Base-by-base conservation (phyloP, 2,113 vertebrate genomes). In the Pollachius pollachius region DNA sequence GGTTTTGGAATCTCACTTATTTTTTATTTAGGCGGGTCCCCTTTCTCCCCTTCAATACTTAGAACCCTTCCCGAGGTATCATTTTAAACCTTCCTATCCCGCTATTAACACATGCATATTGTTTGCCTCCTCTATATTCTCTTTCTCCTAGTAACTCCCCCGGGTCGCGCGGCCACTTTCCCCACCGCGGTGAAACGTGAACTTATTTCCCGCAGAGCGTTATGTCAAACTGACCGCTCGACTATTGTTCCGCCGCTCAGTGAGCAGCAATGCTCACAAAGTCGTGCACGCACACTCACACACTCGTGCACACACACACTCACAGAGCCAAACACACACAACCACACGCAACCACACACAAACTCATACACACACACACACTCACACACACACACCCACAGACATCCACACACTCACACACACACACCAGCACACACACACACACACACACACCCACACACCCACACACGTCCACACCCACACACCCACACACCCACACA, bases 181-280 rank as follows among this genome's bases (percentile, higher is more conserved):
- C n/a, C 13, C 23, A 62, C 67, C 60, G 63, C 65, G 70, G 19
- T 65, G 52, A 59, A 80, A 74, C 67, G 37, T 70, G 2, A 62
- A 57, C 41, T 52, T 77, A 48, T 62, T 48, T 59, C 19, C 41
- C 30, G 27, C 52, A 74, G 19, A 62, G 52, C 69, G 18, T 27
- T 12, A 8, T 70, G 67, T 73, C 21, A 65, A 5, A 15, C 17
- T 63, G 27, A 23, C 4, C 2, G 58, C 64, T 60, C 15, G 72
- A 16, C 64, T 37, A 4, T 65, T 76, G 62, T 63, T 66, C 11
- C 30, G 5, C 30, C 8, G 41, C 41, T 48, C 41, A 48, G 41
- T 48, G 41, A 48, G 41, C 41, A 48, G 11, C 41, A 56, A 62
- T 23, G 23, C 23, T 23, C 23, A 23, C 23, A 23, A 23, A 23